phyloP scores from a whole-genome alignment of 2,113 vertebrate genomes.

The Festucalex cinctus region DNA sequence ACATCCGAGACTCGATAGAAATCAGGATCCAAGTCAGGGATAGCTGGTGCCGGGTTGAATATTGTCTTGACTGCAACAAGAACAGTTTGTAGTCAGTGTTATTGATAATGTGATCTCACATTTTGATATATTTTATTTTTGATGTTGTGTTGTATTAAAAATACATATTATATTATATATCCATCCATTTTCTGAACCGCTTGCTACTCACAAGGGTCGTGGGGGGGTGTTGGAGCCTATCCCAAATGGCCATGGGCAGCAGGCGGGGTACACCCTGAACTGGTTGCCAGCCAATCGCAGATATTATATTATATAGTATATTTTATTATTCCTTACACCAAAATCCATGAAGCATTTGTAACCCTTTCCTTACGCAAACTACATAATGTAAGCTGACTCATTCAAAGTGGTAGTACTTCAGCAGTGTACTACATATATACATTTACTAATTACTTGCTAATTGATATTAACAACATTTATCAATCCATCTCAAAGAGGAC shows the following conservation, averaged over 20 bases:
- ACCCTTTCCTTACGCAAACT: neutral
- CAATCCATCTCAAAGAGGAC: no score
- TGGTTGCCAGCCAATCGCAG: no score
- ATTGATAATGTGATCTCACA: slow-evolving; percentile 18
- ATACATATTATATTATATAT: no score
- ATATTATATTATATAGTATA: no score
- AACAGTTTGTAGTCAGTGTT: slow-evolving; percentile 12
- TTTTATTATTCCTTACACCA: neutral
- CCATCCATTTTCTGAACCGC: no score
- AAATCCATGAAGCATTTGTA: neutral
- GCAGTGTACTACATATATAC: neutral
- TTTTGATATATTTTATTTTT: neutral
- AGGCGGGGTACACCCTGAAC: no score
- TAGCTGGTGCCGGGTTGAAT: slow-evolving; percentile 94
- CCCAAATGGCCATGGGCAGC: no score
- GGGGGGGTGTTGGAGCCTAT: no score
- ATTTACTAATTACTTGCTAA: neutral
- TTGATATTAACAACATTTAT: no score
- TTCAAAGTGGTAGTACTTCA: neutral
- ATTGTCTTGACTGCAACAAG: slow-evolving; percentile 85
- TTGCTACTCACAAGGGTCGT: no score
- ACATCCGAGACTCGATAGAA: slow-evolving; percentile 87
- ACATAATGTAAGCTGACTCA: neutral
- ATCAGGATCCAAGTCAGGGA: slow-evolving; percentile 79
- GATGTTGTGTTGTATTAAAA: neutral